Base-by-base conservation (phyloP, 2,888 invertebrate genomes). In the Lepetodrilus schrolli region DNA sequence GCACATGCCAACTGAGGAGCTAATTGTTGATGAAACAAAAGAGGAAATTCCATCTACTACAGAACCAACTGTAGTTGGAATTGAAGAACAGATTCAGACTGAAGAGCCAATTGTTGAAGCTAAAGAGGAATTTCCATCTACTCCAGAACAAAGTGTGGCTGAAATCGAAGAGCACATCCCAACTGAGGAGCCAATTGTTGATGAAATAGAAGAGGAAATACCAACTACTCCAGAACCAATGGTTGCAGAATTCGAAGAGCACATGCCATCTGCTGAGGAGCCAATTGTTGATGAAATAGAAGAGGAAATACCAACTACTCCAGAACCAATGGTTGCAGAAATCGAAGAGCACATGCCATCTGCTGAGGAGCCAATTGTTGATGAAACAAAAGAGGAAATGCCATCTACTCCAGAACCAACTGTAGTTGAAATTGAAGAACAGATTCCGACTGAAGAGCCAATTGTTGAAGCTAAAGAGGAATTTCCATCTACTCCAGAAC, bases 271-370 rank as follows among this genome's bases (percentile, higher is more conserved):
- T 26, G 17, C 43, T 17, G 34, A 26, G 26, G 34, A 69, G 5
- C 8, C 8, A 37, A 13, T 10, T 37, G 38, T 10, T 17, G 13
- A 66, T 68, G 34, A 69, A 65, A 21, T 21, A 68, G 36, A 49
- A 43, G 66, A 21, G 58, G 47, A 58, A 48, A 36, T 23, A 69
- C 70, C 38, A 47, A 68, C 13, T 21, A 37, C 68, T 66, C 71
- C 65, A 26, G 72, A 74, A 43, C 73, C 69, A 72, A 66, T 34
- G 69, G 72, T 38, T 48, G 37, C 37, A 66, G 72, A 43, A 23
- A 26, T 23, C 21, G 38, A 65, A n/a, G 5, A 65, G 21, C 7
- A 23, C 8, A 26, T 23, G 13, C 17, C 20, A 23, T 10, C 7
- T 13, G 26, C 37, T n/a, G n/a, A n/a, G n/a, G 26, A 1, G 48